Evolutionary conservation across 2,888 invertebrate species (phyloP).

Genomic region (Catotricha subobsoleta): DNA sequence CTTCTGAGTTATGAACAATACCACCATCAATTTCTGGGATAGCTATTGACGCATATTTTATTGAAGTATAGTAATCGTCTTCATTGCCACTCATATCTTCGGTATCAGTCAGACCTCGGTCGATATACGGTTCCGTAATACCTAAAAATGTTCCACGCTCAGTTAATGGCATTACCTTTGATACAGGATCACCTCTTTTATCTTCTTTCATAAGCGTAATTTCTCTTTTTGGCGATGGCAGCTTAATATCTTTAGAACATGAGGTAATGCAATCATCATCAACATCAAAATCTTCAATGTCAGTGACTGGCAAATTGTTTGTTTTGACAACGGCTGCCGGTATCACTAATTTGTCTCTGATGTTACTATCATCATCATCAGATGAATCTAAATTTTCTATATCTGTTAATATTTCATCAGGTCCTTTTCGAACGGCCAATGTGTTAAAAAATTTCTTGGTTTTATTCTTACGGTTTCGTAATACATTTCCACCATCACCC

Average conservation of each 20-base stretch:
- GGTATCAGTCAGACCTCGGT: constrained; percentile 21
- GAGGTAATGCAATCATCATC: constrained; percentile 14
- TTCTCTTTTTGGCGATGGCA: constrained; percentile 32
- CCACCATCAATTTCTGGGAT: constrained; percentile 18
- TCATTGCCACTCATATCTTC: constrained; percentile 28
- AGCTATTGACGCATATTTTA: constrained; percentile 12
- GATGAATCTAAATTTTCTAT: constrained; percentile 30
- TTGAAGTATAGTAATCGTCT: constrained; percentile 16
- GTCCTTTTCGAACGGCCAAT: constrained; percentile 10
- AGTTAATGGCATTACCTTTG: constrained; percentile 31
- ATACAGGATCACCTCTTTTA: constrained; percentile 27
- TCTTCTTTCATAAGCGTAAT: constrained; percentile 29
- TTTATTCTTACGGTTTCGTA: not conserved
- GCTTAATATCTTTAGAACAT: constrained; percentile 13
- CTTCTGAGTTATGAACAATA: constrained; percentile 13
- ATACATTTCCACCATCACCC: constrained; percentile 3
- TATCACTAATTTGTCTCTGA: constrained; percentile 18
- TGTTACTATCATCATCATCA: constrained; percentile 13
- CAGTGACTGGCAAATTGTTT: constrained; percentile 24
- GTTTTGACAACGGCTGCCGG: constrained; percentile 17
- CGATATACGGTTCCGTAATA: constrained; percentile 17
- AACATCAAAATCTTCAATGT: constrained; percentile 23
- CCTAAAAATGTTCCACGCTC: constrained; percentile 21
- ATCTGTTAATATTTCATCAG: constrained; percentile 29
- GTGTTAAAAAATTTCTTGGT: constrained; percentile 11